Conservation (phyloP, 2,113 vertebrate genomes). For the Menura novaehollandiae region DNA sequence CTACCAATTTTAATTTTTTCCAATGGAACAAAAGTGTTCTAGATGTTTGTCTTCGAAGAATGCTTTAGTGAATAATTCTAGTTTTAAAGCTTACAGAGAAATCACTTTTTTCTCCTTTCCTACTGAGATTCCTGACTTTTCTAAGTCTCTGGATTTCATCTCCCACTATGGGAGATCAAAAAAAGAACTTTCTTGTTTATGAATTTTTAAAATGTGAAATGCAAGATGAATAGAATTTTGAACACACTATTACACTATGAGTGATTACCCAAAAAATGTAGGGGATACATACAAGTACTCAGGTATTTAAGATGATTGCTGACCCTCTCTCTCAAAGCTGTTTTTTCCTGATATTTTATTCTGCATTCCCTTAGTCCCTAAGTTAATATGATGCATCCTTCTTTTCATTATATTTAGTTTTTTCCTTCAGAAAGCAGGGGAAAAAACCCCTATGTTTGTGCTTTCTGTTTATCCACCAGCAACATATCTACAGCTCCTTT, state of each 20-base stretch:
- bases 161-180: background rate
- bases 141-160: background rate
- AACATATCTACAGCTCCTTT: background rate
- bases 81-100: background rate
- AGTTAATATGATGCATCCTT: background rate
- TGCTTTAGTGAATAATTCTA: background rate
- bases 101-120: background rate
- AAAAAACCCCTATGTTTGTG: fast-evolving
- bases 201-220: constrained; percentile 8
- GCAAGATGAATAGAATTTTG: background rate
- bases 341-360: background rate
- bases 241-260: background rate
- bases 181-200: background rate
- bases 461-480: background rate
- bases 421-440: background rate
- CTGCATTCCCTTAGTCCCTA: background rate
- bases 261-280: background rate
- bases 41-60: background rate
- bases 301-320: background rate
- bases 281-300: background rate
- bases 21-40: background rate
- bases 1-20: background rate
- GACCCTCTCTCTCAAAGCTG: background rate
- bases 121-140: background rate
- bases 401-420: background rate